Evolutionary conservation across 2,113 vertebrate genomes (phyloP).

Genomic region (Centropus unirufus): DNA sequence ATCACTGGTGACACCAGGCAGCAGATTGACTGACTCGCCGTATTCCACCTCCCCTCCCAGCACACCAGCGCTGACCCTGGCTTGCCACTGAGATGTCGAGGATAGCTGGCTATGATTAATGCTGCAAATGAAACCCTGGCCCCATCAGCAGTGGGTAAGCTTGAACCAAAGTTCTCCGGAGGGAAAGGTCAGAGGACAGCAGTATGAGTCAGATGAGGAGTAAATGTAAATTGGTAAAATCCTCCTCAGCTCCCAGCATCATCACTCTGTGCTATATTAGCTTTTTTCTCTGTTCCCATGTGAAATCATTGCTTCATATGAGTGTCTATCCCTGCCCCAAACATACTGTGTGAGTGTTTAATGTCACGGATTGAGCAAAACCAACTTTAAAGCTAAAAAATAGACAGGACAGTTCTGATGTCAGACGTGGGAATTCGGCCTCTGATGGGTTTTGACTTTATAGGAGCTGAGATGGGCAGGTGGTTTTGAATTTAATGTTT

Average conservation of each 20-base stretch:
- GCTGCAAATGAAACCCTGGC: neutral
- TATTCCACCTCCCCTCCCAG: slow-evolving; percentile 6
- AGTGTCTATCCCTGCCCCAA: neutral
- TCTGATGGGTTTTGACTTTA: neutral
- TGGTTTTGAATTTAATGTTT: slow-evolving; percentile 55
- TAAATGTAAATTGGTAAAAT: neutral
- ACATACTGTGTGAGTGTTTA: fast-evolving
- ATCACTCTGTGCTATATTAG: fast-evolving
- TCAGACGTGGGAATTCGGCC: slow-evolving; percentile 38
- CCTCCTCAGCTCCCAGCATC: neutral
- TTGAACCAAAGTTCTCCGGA: neutral
- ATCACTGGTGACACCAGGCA: slow-evolving; percentile 53
- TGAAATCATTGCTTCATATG: neutral
- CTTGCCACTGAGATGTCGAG: neutral
- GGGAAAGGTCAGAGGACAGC: neutral
- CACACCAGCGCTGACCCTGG: neutral
- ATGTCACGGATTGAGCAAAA: neutral
- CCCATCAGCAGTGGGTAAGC: neutral
- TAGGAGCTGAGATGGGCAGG: neutral
- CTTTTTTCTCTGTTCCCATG: fast-evolving
- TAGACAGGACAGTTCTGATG: neutral
- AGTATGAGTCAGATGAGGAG: neutral
- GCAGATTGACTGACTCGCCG: slow-evolving; percentile 46
- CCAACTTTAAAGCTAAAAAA: neutral
- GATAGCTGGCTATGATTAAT: neutral